Conservation (phyloP, 1,140 invertebrate genomes). For the Solen grandis region DNA sequence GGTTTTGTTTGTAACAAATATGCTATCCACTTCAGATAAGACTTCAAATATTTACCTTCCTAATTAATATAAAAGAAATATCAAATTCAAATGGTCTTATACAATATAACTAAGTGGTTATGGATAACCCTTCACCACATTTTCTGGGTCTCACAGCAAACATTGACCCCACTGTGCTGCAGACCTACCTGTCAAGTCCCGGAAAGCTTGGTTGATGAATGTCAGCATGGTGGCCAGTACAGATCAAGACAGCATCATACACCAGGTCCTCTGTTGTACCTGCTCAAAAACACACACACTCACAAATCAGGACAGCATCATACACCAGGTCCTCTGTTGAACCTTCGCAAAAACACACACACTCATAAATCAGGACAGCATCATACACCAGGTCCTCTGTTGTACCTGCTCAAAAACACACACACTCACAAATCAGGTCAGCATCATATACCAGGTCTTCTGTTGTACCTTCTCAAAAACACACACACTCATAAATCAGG, state of each 20-base stretch:
- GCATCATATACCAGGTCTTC: no score
- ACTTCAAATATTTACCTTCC: not conserved
- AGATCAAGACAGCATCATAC: constrained; percentile 45
- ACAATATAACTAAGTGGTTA: not conserved
- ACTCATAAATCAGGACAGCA: no score
- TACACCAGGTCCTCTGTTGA: no score
- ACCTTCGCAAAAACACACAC: no score
- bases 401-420: no score
- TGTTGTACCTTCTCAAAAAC: no score
- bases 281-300: not conserved
- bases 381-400: no score
- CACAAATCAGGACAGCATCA: no score
- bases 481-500: no score
- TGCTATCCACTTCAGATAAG: not conserved
- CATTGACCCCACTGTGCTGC: not conserved
- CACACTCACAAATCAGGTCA: no score
- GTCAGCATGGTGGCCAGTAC: constrained; percentile 47
- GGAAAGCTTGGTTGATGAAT: constrained; percentile 22
- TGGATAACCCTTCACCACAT: not conserved
- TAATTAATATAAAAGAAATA: not conserved
- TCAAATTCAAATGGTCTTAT: not conserved
- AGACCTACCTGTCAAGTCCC: constrained; percentile 32
- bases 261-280: constrained; percentile 8
- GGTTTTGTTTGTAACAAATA: not conserved
- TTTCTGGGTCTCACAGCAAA: not conserved